Evolutionary conservation across 2,113 vertebrate genomes (phyloP).

Genomic region (Orcinus orca): DNA sequence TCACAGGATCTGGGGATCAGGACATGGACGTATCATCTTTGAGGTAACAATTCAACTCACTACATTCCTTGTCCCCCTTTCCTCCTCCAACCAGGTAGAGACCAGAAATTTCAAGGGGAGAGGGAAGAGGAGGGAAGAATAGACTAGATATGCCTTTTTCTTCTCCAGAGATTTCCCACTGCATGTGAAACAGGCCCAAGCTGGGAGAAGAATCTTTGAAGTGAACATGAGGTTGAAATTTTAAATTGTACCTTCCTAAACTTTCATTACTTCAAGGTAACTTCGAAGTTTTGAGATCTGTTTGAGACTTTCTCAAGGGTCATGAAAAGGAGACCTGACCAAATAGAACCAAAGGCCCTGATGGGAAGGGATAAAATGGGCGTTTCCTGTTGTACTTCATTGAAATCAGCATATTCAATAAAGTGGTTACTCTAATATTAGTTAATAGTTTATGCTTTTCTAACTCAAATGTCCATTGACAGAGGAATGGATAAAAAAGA

Average conservation of each 20-base stretch:
- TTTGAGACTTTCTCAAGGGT: background rate
- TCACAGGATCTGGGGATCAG: background rate
- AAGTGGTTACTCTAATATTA: background rate
- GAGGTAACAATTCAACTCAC: background rate
- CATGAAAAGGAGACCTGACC: background rate
- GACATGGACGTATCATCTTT: background rate
- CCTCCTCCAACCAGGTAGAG: background rate
- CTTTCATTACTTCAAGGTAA: background rate
- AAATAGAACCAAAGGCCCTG: background rate
- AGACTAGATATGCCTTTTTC: background rate
- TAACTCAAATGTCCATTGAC: background rate
- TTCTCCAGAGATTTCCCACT: background rate
- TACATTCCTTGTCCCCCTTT: background rate
- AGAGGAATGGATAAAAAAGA: too few relatives aligned
- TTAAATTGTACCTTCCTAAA: background rate
- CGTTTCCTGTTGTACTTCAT: background rate
- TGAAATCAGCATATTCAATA: background rate
- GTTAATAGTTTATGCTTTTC: constrained; percentile 6
- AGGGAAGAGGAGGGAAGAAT: background rate
- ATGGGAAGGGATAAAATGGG: background rate
- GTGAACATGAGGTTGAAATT: background rate
- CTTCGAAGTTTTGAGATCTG: background rate
- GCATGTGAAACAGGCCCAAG: background rate
- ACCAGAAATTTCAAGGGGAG: background rate
- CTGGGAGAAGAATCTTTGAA: background rate